phyloP scores from a whole-genome alignment of 1,140 invertebrate species.

The Pygmarrhopalites habei region DNA sequence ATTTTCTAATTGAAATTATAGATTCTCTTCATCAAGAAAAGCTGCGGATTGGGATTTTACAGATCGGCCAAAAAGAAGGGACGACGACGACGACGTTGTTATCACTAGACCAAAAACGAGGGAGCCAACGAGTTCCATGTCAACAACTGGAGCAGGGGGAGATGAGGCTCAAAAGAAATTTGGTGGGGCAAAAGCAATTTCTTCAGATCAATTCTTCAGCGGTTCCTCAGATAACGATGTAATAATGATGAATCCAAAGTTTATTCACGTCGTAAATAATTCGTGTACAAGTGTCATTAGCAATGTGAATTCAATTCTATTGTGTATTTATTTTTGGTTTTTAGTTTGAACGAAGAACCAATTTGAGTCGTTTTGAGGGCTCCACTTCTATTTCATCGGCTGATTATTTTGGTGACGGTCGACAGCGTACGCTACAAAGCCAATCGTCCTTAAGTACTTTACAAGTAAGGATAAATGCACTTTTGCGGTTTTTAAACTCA shows the following conservation, averaged over 20 bases:
- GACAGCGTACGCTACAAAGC: constrained; percentile 42
- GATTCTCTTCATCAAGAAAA: constrained; percentile 3
- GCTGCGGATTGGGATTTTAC: constrained; percentile 33
- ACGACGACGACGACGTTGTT: constrained; percentile 23
- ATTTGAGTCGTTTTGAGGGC: constrained; percentile 72
- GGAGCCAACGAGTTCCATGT: constrained; percentile 24
- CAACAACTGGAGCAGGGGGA: neutral
- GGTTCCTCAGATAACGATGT: constrained; percentile 61
- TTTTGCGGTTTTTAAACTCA: neutral
- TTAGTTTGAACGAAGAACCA: constrained; percentile 59
- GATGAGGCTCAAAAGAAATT: constrained; percentile 88
- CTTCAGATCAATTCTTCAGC: constrained; percentile 91
- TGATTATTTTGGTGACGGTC: constrained; percentile 78
- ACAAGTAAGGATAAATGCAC: constrained; percentile 16
- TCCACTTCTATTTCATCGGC: constrained; percentile 90
- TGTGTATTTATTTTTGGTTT: constrained; percentile 21
- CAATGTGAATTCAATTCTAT: no score
- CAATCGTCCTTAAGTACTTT: constrained; percentile 26
- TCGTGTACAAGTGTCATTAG: neutral
- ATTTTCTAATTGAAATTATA: neutral
- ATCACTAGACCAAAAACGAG: constrained; percentile 19
- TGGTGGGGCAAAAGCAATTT: constrained; percentile 92
- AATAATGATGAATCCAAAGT: no score
- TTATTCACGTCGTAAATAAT: neutral
- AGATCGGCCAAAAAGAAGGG: constrained; percentile 11